Evolutionary conservation across 2,888 invertebrate genomes (phyloP).

Genomic region (Brachyptera risi): DNA sequence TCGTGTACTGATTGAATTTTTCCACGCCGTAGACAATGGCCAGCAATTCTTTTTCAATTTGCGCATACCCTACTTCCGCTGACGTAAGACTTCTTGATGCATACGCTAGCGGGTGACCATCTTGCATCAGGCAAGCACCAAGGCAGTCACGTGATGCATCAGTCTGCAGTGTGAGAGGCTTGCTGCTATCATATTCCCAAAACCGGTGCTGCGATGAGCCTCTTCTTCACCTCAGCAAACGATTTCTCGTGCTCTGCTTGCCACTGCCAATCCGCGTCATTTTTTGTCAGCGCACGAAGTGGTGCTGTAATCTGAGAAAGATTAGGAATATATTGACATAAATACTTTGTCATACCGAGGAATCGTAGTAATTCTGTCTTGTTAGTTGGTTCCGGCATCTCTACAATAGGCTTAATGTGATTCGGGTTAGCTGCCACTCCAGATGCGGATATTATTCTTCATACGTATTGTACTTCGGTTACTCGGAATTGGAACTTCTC

Average conservation of each 20-base stretch:
- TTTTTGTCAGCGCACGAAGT: not conserved
- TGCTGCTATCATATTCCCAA: no score
- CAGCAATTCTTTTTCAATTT: no score
- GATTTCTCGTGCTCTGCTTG: not conserved
- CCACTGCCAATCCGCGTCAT: not conserved
- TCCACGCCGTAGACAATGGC: no score
- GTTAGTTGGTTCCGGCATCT: not conserved
- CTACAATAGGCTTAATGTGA: not conserved
- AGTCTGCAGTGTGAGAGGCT: no score
- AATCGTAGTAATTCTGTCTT: not conserved
- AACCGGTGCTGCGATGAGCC: no score
- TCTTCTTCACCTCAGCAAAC: no score
- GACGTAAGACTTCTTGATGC: no score
- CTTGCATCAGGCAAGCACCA: no score
- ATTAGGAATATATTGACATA: not conserved
- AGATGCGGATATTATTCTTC: not conserved
- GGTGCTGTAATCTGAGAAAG: not conserved
- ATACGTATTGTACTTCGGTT: slow-evolving; percentile 15
- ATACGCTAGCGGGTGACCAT: no score
- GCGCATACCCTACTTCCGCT: no score
- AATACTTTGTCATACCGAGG: not conserved
- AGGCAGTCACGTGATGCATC: no score
- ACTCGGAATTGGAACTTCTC: slow-evolving; percentile 31
- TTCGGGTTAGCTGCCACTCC: not conserved
- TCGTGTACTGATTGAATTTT: no score